Base-by-base conservation (phyloP, 2,888 invertebrate genomes). In the Cenopis cana region DNA sequence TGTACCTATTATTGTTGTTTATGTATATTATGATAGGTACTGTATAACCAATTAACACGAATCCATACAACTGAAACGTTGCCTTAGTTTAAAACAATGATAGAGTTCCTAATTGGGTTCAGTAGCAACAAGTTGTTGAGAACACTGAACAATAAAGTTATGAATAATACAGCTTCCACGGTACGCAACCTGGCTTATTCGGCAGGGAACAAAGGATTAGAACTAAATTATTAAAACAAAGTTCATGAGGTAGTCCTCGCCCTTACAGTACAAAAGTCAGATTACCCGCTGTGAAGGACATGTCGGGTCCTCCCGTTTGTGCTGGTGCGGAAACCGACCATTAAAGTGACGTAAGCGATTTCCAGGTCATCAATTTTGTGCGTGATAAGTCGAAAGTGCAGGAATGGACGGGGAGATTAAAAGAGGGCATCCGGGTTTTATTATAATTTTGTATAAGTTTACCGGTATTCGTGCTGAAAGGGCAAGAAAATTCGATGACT, bases 261-360 rank as follows among this genome's bases (percentile, higher is more conserved):
- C 33, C 38, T 24, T n/a, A 14, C 18, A 20, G 24, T 24, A 49
- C 54, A 66, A 41, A 54, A 55, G 65, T 59, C 46, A 59, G 17
- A 60, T 70, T 54, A n/a, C 29, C 6, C 17, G 18, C 50, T 36
- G 69, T 33, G 33, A 57, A 59, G 59, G 50, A 55, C 66, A 49
- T 54, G 33, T 20, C 33, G 52, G 49, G 17, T 54, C 36, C 38
- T 50, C 55, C 24, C 33, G 69, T 52, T 50, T 55, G 60, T 55
- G 67, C 49, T 18, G 49, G 24, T 46, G 46, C 57, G 49, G 65
- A 65, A 59, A 29, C 46, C 59, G 65, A 59, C 65, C 59, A 70
- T 66, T 70, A 71, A 67, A 71, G 65, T 71, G 71, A 71, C 71
- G 71, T 66, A 67, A 67, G 71, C 71, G 61, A 71, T 71, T 71